These are phyloP conservation scores for Alexandromys fortis DNA, from an alignment of 2,113 vertebrate genomes.

Conservation along the genomic window DNA sequence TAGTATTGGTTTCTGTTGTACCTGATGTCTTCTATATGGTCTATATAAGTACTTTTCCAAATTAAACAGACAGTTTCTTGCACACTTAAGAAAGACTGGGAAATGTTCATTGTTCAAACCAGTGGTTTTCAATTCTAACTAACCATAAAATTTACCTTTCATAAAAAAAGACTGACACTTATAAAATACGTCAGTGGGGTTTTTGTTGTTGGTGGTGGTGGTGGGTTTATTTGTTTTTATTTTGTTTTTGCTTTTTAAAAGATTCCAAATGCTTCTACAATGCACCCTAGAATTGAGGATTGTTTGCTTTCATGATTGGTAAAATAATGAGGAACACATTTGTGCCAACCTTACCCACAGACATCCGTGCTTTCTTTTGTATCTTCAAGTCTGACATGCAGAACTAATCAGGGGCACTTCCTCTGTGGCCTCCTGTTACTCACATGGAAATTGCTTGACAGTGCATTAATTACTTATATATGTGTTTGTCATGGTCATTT, in stretches of 20 bases:
- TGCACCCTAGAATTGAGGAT: background rate
- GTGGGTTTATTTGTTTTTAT: background rate
- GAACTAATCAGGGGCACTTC: background rate
- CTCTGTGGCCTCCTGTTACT: background rate
- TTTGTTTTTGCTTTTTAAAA: conserved; percentile 10
- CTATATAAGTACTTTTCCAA: conserved; percentile 21
- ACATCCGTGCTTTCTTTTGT: background rate
- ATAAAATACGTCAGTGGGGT: no score
- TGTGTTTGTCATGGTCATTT: background rate
- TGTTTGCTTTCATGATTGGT: conserved; percentile 19
- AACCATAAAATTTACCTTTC: background rate
- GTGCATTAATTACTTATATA: background rate
- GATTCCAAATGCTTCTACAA: background rate
- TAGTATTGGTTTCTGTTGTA: conserved; percentile 23
- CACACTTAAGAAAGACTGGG: conserved; percentile 45
- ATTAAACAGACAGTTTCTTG: conserved; percentile 28
- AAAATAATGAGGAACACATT: conserved; percentile 22
- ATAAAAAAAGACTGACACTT: background rate
- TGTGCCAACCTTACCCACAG: background rate
- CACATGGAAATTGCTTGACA: background rate
- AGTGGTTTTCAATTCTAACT: background rate
- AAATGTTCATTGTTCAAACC: background rate
- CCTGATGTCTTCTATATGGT: background rate
- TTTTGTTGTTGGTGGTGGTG: background rate
- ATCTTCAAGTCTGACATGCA: background rate